Conservation (phyloP, 2,113 vertebrate genomes). For the Lontra canadensis region DNA sequence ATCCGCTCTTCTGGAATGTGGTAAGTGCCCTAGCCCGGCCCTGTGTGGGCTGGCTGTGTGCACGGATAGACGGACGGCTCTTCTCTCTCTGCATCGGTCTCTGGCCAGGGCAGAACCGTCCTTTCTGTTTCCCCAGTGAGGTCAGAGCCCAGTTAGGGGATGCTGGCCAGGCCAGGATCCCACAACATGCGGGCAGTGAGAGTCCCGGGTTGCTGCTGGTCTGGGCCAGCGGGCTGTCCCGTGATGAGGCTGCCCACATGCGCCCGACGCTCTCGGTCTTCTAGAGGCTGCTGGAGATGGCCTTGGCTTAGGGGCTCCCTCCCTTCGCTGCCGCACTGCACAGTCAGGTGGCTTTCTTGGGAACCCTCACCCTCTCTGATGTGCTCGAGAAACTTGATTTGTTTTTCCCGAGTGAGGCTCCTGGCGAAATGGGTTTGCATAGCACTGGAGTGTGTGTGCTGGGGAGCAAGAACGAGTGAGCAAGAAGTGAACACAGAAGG, state of each 20-base stretch:
- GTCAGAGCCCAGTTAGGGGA: background rate
- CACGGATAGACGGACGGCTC: background rate
- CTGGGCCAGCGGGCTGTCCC: background rate
- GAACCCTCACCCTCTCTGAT: background rate
- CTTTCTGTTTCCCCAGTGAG: background rate
- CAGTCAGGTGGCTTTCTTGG: background rate
- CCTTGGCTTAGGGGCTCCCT: background rate
- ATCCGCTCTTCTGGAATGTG: slow-evolving; percentile 88
- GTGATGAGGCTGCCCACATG: background rate
- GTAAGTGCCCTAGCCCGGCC: slow-evolving; percentile 71
- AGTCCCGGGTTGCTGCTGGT: background rate
- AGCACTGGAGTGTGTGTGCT: too few relatives aligned
- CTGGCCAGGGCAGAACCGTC: background rate
- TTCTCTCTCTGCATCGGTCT: background rate
- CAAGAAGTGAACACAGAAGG: background rate
- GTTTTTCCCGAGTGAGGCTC: background rate
- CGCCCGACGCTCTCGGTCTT: rapidly evolving
- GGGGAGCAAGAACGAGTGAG: background rate
- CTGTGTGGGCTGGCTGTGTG: rapidly evolving
- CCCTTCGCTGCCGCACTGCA: too few relatives aligned
- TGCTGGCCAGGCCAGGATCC: background rate
- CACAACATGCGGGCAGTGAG: rapidly evolving
- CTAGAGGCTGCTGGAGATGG: rapidly evolving
- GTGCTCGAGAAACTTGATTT: too few relatives aligned
- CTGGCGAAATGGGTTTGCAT: background rate